phyloP scores from a whole-genome alignment of 2,888 invertebrate species.

The Frankliniella fusca region DNA sequence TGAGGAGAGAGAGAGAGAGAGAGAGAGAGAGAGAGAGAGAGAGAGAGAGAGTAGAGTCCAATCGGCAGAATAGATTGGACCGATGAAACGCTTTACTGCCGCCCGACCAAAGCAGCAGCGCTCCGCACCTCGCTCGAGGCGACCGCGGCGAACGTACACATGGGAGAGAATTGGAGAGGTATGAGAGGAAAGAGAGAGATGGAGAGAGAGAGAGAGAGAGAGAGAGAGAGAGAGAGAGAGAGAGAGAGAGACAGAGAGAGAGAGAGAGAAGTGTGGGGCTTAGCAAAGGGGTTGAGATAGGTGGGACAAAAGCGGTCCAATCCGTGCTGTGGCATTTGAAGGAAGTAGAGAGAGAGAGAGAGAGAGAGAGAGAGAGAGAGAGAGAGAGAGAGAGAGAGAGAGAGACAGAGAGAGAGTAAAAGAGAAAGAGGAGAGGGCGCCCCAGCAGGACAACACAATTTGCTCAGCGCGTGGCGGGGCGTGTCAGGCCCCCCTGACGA shows the following conservation, averaged over 20 bases:
- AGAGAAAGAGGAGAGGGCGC: background rate
- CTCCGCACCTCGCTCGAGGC: background rate
- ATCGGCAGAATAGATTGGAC: conserved; percentile 7
- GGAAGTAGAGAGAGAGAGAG: background rate
- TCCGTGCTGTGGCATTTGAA: no score
- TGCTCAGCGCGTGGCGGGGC: background rate
- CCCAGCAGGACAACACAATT: background rate
- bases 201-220: background rate
- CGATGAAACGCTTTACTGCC: background rate
- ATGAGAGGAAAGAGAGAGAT: conserved; percentile 20
- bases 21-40: background rate
- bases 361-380: background rate
- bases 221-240: background rate
- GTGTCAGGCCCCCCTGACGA: no score
- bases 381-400: background rate
- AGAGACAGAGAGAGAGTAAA: background rate
- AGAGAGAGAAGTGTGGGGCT: background rate
- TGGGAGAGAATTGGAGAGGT: background rate
- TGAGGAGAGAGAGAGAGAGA: conserved; percentile 6
- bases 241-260: background rate
- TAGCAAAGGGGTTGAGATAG: background rate
- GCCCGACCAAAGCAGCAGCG: no score
- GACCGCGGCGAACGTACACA: conserved; percentile 5
- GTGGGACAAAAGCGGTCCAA: conserved; percentile 2
- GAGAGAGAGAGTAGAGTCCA: background rate